These are phyloP conservation scores for Antechinus flavipes DNA, from an alignment of 2,113 vertebrate genomes.

Conservation along the genomic window DNA sequence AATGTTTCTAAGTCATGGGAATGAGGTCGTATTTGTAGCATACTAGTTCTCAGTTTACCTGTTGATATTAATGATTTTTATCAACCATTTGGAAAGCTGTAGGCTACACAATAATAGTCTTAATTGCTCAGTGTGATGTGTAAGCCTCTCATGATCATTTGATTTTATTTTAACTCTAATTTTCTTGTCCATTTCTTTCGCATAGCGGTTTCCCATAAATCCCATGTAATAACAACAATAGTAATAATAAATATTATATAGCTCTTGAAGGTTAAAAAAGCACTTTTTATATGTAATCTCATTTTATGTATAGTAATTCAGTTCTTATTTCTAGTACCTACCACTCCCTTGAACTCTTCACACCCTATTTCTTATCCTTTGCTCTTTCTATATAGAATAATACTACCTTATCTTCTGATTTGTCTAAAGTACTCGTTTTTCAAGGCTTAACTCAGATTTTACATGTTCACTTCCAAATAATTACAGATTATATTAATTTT, in stretches of 20 bases:
- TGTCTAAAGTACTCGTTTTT: constrained; percentile 21
- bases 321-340: not conserved
- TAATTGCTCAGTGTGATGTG: not conserved
- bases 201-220: not conserved
- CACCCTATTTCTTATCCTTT: not conserved
- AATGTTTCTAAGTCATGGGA: not conserved
- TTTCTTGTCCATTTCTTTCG: not conserved
- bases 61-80: not conserved
- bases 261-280: not conserved
- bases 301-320: not conserved
- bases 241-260: not conserved
- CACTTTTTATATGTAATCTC: not conserved
- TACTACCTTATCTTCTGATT: not conserved
- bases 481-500: constrained; percentile 12
- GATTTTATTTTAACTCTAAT: not conserved
- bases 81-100: not conserved
- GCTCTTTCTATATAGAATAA: not conserved
- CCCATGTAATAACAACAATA: not conserved
- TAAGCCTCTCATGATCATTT: not conserved
- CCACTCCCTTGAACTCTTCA: not conserved
- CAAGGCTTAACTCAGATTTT: not conserved
- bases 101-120: not conserved
- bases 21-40: not conserved
- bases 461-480: constrained; percentile 18
- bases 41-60: not conserved